A percentile compares a stretch with the other conserved stretches of the same genome.
Conservation (phyloP, 2,797 vertebrate genomes). For the Okamejei kenojei region DNA sequence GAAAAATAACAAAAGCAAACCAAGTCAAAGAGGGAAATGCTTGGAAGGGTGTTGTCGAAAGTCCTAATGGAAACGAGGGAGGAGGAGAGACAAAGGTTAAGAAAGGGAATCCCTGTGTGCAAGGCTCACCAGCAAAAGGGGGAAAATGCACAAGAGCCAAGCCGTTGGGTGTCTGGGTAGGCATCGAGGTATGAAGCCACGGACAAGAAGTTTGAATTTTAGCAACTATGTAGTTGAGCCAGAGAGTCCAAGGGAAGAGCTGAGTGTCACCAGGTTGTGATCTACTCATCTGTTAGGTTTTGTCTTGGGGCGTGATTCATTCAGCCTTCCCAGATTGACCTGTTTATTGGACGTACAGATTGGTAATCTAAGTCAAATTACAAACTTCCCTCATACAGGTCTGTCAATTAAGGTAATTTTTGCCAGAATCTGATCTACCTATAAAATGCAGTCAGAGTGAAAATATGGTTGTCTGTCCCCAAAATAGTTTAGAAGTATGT, state of each 20-base stretch:
- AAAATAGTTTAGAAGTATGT: not conserved
- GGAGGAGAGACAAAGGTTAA: not conserved
- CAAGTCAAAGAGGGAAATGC: not conserved
- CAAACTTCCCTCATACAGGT: not conserved
- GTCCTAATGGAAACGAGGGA: not conserved
- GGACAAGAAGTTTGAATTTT: not conserved
- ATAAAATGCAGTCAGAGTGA: not conserved
- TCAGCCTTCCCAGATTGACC: not conserved
- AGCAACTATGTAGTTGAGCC: not conserved
- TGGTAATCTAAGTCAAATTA: not conserved
- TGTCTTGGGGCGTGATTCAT: not conserved
- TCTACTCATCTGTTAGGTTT: not conserved
- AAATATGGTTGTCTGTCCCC: not conserved
- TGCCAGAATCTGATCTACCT: not conserved
- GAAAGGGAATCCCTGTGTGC: not conserved
- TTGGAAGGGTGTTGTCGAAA: not conserved
- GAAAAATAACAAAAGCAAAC: not conserved
- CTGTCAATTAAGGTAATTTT: not conserved
- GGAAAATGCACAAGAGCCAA: not conserved
- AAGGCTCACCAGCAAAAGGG: not conserved
- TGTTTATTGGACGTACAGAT: not conserved
- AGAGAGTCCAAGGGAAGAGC: not conserved
- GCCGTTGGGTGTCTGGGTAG: not conserved
- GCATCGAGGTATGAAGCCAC: not conserved
- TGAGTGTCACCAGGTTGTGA: not conserved